Evolutionary conservation across 2,113 vertebrate genomes (phyloP), one percentile per base, ranked within the genome.

Genomic region (Paramisgurnus dabryanus): DNA sequence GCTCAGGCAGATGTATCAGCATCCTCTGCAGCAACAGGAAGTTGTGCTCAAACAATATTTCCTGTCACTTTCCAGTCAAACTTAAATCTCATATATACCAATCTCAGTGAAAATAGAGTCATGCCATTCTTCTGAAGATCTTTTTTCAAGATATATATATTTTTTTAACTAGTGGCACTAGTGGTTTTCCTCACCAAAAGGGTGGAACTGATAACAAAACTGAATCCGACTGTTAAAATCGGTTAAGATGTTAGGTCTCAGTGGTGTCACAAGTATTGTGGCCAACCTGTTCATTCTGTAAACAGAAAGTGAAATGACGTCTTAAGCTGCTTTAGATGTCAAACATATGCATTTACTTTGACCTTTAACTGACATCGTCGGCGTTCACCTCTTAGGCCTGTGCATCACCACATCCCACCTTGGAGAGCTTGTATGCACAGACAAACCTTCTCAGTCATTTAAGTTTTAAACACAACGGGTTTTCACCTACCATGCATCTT

Each of bases 401-500:
- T 18, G 55, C 55, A 58, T 11, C 53, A 41, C 41, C 53, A 41
- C 41, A 12, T 73, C 40, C 60, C 6, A 45, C 53, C 40, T 60
- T 45, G 22, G 7, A 60, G 55, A 5, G 6, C 6, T 27, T 45
- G 17, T 7, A n/a, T 58, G 17, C 55, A 6, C 1, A 18, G 0
- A n/a, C 17, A 18, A n/a, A 57, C 15, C 17, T n/a, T 57, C 13
- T 57, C 49, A 53, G 55, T n/a, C 55, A 58, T 58, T 47, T 27
- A 40, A 40, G 0, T 34, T 61, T 8, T 7, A 43, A 72, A 65
- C 40, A 7, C 64, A 41, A 53, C 7, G 6, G 2, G 5, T 10
- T 34, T 74, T 71, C 4, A 70, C 90, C 86, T 69, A 92, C 91
- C 91, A 79, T 83, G 79, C 91, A 92, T 83, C 91, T 93, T 72